Percentiles rank a stretch among this genome's conserved stretches.
Evolutionary conservation across 1,140 invertebrate genomes (phyloP).

Genomic region (Bombus turneri): DNA sequence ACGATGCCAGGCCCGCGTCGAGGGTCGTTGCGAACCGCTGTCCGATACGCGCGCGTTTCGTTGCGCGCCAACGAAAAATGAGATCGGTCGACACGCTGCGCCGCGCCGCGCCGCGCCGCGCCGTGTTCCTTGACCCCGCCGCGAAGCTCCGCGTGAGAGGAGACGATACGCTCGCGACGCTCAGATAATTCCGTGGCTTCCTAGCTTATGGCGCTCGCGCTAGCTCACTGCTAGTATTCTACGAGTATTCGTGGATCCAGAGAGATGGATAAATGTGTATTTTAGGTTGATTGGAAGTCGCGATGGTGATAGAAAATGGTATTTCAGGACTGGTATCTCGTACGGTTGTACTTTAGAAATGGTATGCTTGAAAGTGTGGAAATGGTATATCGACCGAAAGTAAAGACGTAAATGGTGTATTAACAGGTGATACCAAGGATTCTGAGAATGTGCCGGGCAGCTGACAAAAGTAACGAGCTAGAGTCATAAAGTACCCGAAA

Average conservation of each 20-base stretch:
- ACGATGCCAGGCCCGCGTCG: constrained; percentile 67
- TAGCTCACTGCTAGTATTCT: too few relatives aligned
- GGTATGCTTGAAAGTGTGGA: background rate
- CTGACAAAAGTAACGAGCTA: background rate
- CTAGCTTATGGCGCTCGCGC: background rate
- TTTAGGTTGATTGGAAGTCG: too few relatives aligned
- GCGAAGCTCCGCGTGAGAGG: background rate
- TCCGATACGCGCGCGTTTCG: constrained; percentile 25
- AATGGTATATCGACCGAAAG: background rate
- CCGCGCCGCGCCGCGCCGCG: too few relatives aligned
- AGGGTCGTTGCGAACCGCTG: constrained; percentile 14
- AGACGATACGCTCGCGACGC: background rate
- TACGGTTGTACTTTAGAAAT: background rate
- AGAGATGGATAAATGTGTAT: too few relatives aligned
- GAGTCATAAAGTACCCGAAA: background rate
- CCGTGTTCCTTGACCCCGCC: constrained; percentile 20
- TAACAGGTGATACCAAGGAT: background rate
- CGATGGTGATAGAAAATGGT: too few relatives aligned
- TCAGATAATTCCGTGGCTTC: background rate
- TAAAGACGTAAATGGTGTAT: background rate
- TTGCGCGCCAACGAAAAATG: constrained; percentile 39
- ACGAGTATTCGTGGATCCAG: too few relatives aligned
- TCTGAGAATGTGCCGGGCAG: background rate
- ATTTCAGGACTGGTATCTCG: too few relatives aligned
- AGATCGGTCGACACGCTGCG: constrained; percentile 11